Conservation (phyloP, 1,140 invertebrate species). For the Drosophila bocqueti region DNA sequence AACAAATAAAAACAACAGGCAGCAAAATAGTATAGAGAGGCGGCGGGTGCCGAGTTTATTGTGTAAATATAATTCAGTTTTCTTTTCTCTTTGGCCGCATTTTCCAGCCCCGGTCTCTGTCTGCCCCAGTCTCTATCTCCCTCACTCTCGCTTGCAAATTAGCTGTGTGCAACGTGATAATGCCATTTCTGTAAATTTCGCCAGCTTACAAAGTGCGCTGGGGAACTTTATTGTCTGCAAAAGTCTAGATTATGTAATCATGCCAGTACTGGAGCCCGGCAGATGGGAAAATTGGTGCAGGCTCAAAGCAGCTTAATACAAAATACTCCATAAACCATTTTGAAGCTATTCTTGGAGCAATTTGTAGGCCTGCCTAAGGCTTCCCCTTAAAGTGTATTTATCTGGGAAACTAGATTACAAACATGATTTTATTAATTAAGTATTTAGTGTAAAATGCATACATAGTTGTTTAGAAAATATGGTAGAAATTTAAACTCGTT, state of each 20-base stretch:
- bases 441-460: not conserved
- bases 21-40: slow-evolving; percentile 46
- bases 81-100: slow-evolving; percentile 48
- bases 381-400: not conserved
- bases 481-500: not conserved
- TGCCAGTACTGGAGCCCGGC: slow-evolving; percentile 20
- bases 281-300: slow-evolving; percentile 5
- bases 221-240: slow-evolving; percentile 78
- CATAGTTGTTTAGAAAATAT: not conserved
- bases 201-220: slow-evolving; percentile 60
- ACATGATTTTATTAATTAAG: not conserved
- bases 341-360: too few species aligned
- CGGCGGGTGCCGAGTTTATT: slow-evolving; percentile 71
- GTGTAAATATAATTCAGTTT: slow-evolving; percentile 79
- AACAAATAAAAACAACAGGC: slow-evolving; percentile 24
- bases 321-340: slow-evolving; percentile 5
- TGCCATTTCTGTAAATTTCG: slow-evolving; percentile 67
- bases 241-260: slow-evolving; percentile 74
- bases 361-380: not conserved
- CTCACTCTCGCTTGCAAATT: slow-evolving; percentile 57
- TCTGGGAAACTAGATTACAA: not conserved
- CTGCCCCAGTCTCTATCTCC: not conserved
- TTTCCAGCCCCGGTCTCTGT: not conserved
- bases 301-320: slow-evolving; percentile 11
- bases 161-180: slow-evolving; percentile 79